Conservation (phyloP, 2,888 invertebrate species). For the Coecobrya sp. region DNA sequence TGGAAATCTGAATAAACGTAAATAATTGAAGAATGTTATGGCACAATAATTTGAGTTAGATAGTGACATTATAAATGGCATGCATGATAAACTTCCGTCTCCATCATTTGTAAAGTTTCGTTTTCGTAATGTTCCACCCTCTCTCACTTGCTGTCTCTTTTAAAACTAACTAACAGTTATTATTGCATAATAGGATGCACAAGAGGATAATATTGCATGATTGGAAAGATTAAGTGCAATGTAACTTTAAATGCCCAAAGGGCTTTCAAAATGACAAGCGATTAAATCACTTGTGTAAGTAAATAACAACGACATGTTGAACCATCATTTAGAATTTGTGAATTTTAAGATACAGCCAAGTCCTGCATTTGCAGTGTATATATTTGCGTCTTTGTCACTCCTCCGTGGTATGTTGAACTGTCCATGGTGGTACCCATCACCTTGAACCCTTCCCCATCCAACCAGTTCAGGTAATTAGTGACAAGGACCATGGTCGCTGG, state of each 20-base stretch:
- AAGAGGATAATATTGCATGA: neutral
- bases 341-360: neutral
- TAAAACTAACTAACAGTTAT: no score
- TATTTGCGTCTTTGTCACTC: conserved; percentile 82
- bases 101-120: no score
- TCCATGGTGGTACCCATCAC: conserved; percentile 81
- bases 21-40: no score
- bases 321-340: neutral
- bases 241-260: no score
- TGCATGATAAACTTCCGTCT: no score
- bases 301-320: neutral
- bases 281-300: neutral
- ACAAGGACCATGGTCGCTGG: conserved; percentile 77
- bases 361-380: conserved; percentile 80
- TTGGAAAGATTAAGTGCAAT: neutral
- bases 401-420: conserved; percentile 82
- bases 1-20: no score
- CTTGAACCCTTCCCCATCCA: conserved; percentile 82
- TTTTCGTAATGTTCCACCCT: no score
- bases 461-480: conserved; percentile 79
- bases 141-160: no score
- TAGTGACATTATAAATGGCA: no score
- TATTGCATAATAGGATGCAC: no score
- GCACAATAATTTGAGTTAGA: no score
- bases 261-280: no score